These are phyloP conservation scores for Calidris pygmaea DNA, from an alignment of 2,113 vertebrate genomes.

Conservation along the genomic window DNA sequence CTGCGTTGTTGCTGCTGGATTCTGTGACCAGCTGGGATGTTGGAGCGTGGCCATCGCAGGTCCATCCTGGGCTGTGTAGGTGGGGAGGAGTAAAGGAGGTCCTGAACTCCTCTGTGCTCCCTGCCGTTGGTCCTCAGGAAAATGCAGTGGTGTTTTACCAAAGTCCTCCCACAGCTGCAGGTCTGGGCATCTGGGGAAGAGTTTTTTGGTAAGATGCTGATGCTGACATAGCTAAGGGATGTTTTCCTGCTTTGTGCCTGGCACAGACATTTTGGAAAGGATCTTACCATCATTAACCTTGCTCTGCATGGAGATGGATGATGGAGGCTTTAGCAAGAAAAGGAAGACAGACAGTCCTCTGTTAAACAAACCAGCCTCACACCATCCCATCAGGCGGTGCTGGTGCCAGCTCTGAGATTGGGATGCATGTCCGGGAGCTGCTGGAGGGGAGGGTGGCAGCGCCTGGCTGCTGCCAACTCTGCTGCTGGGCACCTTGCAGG, in stretches of 20 bases:
- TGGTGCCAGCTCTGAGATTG: background rate
- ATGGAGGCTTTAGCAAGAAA: background rate
- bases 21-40: background rate
- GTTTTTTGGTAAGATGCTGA: background rate
- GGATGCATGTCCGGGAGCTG: rapidly evolving
- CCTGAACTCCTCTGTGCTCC: rapidly evolving
- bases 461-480: rapidly evolving
- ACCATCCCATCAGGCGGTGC: background rate
- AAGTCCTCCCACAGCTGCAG: background rate
- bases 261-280: background rate
- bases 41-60: rapidly evolving
- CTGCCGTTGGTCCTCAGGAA: rapidly evolving
- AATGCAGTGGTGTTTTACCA: background rate
- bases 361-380: background rate
- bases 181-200: background rate
- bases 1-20: rapidly evolving
- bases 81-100: background rate
- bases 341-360: background rate
- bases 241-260: background rate
- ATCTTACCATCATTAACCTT: background rate
- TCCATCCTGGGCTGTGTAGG: rapidly evolving
- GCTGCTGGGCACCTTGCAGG: background rate
- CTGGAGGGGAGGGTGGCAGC: background rate
- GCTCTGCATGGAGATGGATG: rapidly evolving
- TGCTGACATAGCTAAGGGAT: rapidly evolving